phyloP scores from a whole-genome alignment of 1,140 invertebrate species.

The Odontomachus brunneus region DNA sequence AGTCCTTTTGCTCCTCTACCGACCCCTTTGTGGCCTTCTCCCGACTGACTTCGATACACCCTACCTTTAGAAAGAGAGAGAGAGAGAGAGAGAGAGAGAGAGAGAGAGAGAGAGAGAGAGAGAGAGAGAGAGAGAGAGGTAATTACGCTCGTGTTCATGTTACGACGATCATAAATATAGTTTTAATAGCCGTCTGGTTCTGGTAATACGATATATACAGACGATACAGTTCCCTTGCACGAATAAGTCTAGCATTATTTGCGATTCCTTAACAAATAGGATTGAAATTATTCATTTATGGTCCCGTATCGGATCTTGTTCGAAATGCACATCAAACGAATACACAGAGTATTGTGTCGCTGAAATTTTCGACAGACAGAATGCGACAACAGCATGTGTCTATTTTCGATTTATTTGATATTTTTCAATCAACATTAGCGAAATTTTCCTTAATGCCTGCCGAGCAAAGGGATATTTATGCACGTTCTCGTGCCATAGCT shows the following conservation, averaged over 20 bases:
- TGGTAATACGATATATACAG: neutral
- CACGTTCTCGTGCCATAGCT: slow-evolving; percentile 30
- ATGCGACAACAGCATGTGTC: neutral
- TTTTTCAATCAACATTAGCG: slow-evolving; percentile 14
- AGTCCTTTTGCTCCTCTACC: slow-evolving; percentile 7
- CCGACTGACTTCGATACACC: slow-evolving; percentile 17
- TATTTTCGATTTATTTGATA: neutral
- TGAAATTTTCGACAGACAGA: neutral
- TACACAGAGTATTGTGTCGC: neutral
- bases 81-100: no score
- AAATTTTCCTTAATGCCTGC: slow-evolving; percentile 41
- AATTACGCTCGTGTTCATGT: slow-evolving; percentile 27
- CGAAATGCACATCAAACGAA: no score
- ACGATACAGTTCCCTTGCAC: neutral
- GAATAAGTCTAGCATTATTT: neutral
- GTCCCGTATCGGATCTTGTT: neutral
- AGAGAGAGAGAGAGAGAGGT: no score
- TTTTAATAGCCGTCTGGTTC: slow-evolving; percentile 24
- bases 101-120: no score
- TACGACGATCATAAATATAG: slow-evolving; percentile 18
- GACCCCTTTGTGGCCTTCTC: neutral
- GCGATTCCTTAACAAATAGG: neutral
- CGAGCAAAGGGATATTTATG: slow-evolving; percentile 53
- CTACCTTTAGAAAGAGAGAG: no score
- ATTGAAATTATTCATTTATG: neutral